Evolutionary conservation across 2,888 invertebrate genomes (phyloP).

Genomic region (Trichogramma dendrolimi): DNA sequence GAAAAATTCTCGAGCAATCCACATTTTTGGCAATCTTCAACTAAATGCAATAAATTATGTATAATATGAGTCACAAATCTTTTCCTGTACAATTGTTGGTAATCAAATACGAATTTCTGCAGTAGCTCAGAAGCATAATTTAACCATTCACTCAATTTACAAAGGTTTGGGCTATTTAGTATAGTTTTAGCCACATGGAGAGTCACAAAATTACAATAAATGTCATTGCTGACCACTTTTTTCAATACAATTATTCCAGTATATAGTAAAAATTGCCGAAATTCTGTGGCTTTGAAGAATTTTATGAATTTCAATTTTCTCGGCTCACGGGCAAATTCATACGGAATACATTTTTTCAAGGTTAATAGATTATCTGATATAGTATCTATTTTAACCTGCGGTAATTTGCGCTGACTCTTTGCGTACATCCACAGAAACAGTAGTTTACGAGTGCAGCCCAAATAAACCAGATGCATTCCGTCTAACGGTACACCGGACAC

Average conservation of each 20-base stretch:
- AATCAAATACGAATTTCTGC: slow-evolving; percentile 13
- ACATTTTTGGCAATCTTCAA: slow-evolving; percentile 34
- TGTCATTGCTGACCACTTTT: no score
- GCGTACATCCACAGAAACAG: slow-evolving; percentile 19
- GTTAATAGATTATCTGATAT: neutral
- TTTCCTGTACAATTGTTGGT: slow-evolving; percentile 13
- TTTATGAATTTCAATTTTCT: slow-evolving; percentile 3
- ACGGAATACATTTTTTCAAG: slow-evolving; percentile 3
- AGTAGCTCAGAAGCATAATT: slow-evolving; percentile 17
- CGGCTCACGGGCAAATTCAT: slow-evolving; percentile 11
- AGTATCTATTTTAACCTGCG: neutral
- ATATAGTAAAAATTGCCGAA: slow-evolving; percentile 12
- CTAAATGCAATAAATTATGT: slow-evolving; percentile 38
- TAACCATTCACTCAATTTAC: slow-evolving; percentile 23
- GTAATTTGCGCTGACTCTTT: neutral
- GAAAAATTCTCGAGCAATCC: slow-evolving; percentile 39
- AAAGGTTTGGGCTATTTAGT: slow-evolving; percentile 13
- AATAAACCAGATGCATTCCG: slow-evolving; percentile 29
- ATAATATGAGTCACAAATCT: slow-evolving; percentile 36
- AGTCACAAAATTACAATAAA: slow-evolving; percentile 25
- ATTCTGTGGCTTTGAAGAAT: slow-evolving; percentile 17
- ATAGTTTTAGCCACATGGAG: slow-evolving; percentile 24
- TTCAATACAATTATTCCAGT: slow-evolving; percentile 6
- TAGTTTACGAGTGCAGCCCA: slow-evolving; percentile 25
- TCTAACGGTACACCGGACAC: slow-evolving; percentile 26